Conservation (phyloP, 2,888 invertebrate genomes). For the Barypeithes pellucidus region DNA sequence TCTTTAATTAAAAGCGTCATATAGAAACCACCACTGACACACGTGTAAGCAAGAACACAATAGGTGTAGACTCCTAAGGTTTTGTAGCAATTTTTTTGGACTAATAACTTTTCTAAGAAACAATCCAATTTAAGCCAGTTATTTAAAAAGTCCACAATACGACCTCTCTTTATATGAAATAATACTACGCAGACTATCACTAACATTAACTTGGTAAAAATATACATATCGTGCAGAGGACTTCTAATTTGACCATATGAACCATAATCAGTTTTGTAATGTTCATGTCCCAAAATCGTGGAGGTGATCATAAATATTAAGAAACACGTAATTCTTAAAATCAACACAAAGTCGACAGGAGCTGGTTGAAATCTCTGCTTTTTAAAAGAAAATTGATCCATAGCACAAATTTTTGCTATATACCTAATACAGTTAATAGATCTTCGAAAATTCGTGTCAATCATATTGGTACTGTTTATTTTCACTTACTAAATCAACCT, state of each 20-base stretch:
- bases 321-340: not conserved
- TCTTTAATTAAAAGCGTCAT: not conserved
- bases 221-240: constrained; percentile 11
- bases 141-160: constrained; percentile 24
- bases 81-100: not conserved
- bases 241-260: constrained; percentile 2
- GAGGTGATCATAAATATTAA: not conserved
- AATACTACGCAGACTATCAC: constrained; percentile 4
- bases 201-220: constrained; percentile 17
- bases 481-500: not conserved
- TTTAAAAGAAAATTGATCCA: not conserved
- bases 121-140: not conserved
- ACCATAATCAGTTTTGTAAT: constrained; percentile 18
- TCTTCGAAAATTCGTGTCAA: not conserved
- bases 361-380: not conserved
- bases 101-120: not conserved
- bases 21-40: not conserved
- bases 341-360: not conserved
- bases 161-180: constrained; percentile 1
- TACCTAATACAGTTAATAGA: not conserved
- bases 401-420: not conserved
- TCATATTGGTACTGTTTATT: not conserved
- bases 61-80: not conserved
- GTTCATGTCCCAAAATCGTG: constrained; percentile 2
- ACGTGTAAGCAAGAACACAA: not conserved